Percentiles rank a stretch among this genome's conserved stretches.
phyloP scores from a whole-genome alignment of 2,888 invertebrate genomes.

The Acanthosepion lycidas region DNA sequence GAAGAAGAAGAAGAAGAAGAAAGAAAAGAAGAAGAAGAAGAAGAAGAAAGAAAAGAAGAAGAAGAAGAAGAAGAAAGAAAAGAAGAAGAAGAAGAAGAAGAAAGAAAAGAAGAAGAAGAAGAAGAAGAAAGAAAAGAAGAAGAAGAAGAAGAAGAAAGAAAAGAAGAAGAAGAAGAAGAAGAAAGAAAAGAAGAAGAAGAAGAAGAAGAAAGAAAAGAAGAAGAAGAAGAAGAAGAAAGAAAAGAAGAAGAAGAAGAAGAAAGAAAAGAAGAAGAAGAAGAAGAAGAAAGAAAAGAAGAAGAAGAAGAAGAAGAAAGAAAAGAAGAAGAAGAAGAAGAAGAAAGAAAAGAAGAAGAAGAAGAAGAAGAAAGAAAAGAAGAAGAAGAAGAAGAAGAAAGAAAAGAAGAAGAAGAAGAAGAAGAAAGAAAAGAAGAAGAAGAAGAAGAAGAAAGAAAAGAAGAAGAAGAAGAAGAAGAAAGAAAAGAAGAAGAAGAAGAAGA shows the following conservation, averaged over 20 bases:
- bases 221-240: fast-evolving
- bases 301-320: fast-evolving
- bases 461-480: too few relatives aligned
- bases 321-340: fast-evolving
- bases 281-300: fast-evolving
- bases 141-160: fast-evolving
- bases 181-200: too few relatives aligned
- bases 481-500: too few relatives aligned
- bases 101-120: too few relatives aligned
- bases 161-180: fast-evolving
- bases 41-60: fast-evolving
- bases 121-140: fast-evolving
- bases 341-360: too few relatives aligned
- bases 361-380: fast-evolving
- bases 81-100: fast-evolving
- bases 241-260: fast-evolving
- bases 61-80: fast-evolving
- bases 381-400: fast-evolving
- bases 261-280: fast-evolving
- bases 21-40: fast-evolving
- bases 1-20: fast-evolving
- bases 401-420: too few relatives aligned
- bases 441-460: too few relatives aligned
- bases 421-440: too few relatives aligned
- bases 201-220: fast-evolving